Evolutionary conservation across 2,113 vertebrate species (phyloP), one percentile per base, ranked within the genome.

Genomic region (Bagarius yarrelli): DNA sequence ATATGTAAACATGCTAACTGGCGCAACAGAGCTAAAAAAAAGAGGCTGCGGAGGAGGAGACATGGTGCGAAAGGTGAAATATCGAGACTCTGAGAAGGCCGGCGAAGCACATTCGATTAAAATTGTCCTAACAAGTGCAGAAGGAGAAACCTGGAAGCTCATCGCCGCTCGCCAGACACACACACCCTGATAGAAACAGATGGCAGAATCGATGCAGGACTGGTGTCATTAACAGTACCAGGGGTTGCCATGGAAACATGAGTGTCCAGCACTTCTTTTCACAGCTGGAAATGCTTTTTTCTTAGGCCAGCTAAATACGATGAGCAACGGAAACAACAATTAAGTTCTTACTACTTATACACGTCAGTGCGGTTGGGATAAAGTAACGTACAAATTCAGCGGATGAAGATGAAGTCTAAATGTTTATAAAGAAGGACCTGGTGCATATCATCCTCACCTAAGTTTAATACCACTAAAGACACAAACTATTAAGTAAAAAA

Each of bases 81-180:
- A 73, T 79, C 78, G 78, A 15, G 82, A 19, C 12, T 44, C 75
- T 16, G 56, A 81, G 64, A 72, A 76, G 21, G 66, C 79, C 80
- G 81, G 81, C 78, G 63, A 21, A 64, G 64, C 50, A 47, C 73
- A 84, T 78, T 77, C 77, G 69, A 75, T 84, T 77, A 81, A 71
- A 81, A 84, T 84, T 77, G 44, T 18, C n/a, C 71, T 76, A 74
- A 77, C 13, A 13, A 5, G 47, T 8, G 14, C 63, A 72, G 21
- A 73, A 52, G 34, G 30, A 19, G 60, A 34, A 60, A 70, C 18
- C 78, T 60, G 66, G 56, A 60, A 71, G 52, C 8, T 14, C 59
- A 21, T 57, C 21, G 5, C 47, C 16, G 4, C 8, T 66, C 16
- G 0, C 13, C 23, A 34, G 1, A n/a, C n/a, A 16, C 40, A 16